Conservation (phyloP, 2,888 invertebrate species). For the Eupeodes luniger region DNA sequence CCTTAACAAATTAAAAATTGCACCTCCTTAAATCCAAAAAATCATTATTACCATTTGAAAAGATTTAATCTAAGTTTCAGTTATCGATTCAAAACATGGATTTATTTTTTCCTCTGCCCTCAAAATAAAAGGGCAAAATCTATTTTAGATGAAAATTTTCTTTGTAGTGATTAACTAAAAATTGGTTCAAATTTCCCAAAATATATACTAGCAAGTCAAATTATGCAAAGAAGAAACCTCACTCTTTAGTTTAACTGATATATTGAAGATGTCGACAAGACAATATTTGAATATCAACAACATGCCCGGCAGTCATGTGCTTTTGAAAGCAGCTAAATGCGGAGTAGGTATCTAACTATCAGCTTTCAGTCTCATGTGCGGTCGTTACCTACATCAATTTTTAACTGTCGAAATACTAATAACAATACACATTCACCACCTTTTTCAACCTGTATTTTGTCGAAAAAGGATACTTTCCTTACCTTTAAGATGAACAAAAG, state of each 20-base stretch:
- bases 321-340: constrained; percentile 39
- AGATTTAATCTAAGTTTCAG: too few species aligned
- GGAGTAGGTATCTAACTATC: background rate
- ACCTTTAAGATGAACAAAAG: background rate
- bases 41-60: too few species aligned
- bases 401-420: constrained; percentile 65
- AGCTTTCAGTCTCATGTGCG: background rate
- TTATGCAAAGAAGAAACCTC: background rate
- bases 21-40: too few species aligned
- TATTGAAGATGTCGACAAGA: constrained; percentile 61
- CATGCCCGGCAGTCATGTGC: constrained; percentile 9
- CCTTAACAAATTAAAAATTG: too few species aligned
- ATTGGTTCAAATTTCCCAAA: too few species aligned
- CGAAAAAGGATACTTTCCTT: background rate
- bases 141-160: too few species aligned
- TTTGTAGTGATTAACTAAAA: too few species aligned
- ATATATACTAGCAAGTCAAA: too few species aligned
- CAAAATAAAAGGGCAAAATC: too few species aligned
- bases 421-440: constrained; percentile 57
- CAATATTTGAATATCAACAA: constrained; percentile 62
- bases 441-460: constrained; percentile 41
- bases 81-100: too few species aligned
- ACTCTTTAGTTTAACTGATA: background rate
- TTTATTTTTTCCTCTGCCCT: too few species aligned
- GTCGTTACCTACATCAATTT: constrained; percentile 54